Percentiles rank a stretch among this genome's conserved stretches.
Evolutionary conservation across 1,140 invertebrate genomes (phyloP).

Genomic region (Calliphora vicina): DNA sequence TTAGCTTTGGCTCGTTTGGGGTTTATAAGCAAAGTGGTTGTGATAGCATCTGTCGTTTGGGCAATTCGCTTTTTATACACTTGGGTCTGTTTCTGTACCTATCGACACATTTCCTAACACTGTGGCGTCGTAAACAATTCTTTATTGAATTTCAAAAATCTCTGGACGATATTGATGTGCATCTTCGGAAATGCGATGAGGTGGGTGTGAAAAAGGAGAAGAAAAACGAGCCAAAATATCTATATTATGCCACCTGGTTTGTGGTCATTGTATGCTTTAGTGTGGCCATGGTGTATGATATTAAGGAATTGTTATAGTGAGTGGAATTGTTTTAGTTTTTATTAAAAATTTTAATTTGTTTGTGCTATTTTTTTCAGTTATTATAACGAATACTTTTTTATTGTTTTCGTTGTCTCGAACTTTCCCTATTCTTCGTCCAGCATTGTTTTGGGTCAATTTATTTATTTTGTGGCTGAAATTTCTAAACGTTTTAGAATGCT

Average conservation of each 20-base stretch:
- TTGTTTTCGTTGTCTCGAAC: constrained; percentile 55
- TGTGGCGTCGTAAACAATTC: constrained; percentile 55
- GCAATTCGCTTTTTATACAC: constrained; percentile 51
- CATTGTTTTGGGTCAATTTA: constrained; percentile 57
- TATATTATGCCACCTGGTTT: constrained; percentile 54
- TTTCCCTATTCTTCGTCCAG: constrained; percentile 58
- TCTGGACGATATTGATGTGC: constrained; percentile 50
- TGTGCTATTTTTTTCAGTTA: background rate
- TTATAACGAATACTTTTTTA: constrained; percentile 44
- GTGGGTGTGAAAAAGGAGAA: constrained; percentile 47
- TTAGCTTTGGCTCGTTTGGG: constrained; percentile 42
- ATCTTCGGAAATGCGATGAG: constrained; percentile 45
- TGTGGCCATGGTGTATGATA: constrained; percentile 50
- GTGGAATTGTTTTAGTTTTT: background rate
- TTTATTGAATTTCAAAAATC: constrained; percentile 52
- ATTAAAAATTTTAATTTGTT: background rate
- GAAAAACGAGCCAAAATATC: constrained; percentile 12
- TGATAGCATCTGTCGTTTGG: constrained; percentile 53
- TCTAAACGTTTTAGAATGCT: constrained; percentile 55
- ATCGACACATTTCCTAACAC: constrained; percentile 47
- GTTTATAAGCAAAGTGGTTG: constrained; percentile 43
- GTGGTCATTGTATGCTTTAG: constrained; percentile 49
- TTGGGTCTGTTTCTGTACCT: constrained; percentile 55
- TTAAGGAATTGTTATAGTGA: constrained; percentile 47
- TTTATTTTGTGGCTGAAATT: constrained; percentile 58